These are phyloP conservation scores for Phoeniculus purpureus DNA, from an alignment of 2,797 vertebrate species.

Conservation along the genomic window DNA sequence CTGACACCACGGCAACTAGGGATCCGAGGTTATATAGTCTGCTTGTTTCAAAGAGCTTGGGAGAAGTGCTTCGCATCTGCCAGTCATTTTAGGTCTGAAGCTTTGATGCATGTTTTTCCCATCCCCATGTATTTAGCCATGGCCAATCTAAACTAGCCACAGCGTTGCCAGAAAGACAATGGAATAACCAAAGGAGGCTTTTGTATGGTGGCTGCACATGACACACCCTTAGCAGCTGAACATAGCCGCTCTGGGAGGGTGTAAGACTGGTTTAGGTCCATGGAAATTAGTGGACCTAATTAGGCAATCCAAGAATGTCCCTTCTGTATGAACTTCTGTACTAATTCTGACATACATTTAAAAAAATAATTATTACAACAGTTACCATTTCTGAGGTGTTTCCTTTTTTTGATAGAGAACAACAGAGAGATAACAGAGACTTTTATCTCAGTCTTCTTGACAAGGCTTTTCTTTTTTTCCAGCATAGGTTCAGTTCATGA, in stretches of 20 bases:
- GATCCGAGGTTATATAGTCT: background rate
- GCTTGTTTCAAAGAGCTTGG: background rate
- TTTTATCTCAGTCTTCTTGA: background rate
- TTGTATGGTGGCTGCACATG: background rate
- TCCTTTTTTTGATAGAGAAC: background rate
- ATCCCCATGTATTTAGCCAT: background rate
- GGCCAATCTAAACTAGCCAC: background rate
- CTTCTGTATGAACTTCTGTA: background rate
- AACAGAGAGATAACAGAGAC: background rate
- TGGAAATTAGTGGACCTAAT: background rate
- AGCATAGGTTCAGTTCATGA: background rate
- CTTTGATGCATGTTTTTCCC: background rate
- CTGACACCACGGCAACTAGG: background rate
- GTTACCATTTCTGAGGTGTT: background rate
- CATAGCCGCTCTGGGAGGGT: background rate
- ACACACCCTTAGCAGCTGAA: background rate
- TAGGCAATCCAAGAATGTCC: background rate
- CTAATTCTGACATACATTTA: background rate
- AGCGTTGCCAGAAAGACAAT: background rate
- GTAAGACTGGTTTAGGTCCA: background rate
- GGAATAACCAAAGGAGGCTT: background rate
- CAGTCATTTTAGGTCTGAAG: background rate
- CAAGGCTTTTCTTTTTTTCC: background rate
- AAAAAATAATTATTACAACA: background rate
- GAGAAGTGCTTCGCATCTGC: background rate